A percentile compares a stretch with the other conserved stretches of the same genome.
Evolutionary conservation across 2,888 invertebrate genomes (phyloP).

Genomic region (Mesorhabditis belari): DNA sequence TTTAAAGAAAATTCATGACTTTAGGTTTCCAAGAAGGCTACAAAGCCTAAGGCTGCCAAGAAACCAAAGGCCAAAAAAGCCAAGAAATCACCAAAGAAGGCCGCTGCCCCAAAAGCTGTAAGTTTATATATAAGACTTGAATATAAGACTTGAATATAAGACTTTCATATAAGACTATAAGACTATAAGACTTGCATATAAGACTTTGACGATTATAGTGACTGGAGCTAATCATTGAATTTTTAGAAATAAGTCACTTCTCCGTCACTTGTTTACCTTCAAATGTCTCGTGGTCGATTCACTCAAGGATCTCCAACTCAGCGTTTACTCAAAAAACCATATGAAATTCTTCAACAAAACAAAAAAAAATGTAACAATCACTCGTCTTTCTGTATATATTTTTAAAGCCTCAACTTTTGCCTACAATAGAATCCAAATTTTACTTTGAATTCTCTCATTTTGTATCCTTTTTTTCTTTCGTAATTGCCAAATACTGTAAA

Average conservation of each 20-base stretch:
- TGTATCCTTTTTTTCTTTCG: not conserved
- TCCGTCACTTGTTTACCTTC: no score
- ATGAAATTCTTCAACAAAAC: not conserved
- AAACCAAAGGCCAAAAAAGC: no score
- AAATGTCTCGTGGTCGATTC: not conserved
- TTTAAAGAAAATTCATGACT: not conserved
- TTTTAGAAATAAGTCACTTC: not conserved
- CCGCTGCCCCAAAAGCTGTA: not conserved
- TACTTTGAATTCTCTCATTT: not conserved
- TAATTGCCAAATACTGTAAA: not conserved
- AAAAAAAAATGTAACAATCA: not conserved
- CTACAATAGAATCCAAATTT: not conserved
- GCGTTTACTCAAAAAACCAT: not conserved
- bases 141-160: no score
- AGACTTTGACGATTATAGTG: no score
- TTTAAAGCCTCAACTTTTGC: no score
- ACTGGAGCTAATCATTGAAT: not conserved
- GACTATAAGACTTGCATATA: no score
- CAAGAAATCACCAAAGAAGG: not conserved
- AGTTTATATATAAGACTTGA: no score
- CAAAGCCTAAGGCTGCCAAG: no score
- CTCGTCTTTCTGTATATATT: not conserved
- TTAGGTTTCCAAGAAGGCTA: not conserved
- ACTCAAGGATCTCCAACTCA: not conserved
- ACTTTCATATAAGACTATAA: no score